Percentiles rank a stretch among this genome's conserved stretches.
Conservation (phyloP, 92 coral and sea anemone genomes). For the Ricordea florida region DNA sequence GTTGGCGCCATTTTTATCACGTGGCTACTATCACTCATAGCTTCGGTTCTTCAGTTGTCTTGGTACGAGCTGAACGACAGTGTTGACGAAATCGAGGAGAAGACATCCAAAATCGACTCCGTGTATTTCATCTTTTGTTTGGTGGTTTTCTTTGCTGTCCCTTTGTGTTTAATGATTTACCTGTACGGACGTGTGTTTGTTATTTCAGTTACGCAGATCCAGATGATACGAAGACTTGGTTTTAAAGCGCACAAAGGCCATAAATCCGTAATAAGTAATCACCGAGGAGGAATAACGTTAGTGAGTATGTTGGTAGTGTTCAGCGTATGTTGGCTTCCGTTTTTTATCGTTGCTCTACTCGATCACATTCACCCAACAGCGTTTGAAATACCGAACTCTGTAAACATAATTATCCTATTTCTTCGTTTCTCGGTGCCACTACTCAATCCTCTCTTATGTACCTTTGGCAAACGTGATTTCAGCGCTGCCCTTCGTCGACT, state of each 20-base stretch:
- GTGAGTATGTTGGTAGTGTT: too few relatives aligned
- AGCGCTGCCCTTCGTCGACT: conserved; percentile 9
- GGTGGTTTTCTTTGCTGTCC: conserved; percentile 39
- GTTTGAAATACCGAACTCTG: too few relatives aligned
- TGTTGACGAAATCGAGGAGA: conserved; percentile 20
- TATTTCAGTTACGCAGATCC: conserved; percentile 17
- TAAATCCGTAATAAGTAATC: too few relatives aligned
- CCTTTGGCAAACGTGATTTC: conserved; percentile 53
- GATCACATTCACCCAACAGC: too few relatives aligned
- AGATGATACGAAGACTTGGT: too few relatives aligned
- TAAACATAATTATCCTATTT: too few relatives aligned
- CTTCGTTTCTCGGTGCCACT: conserved; percentile 48
- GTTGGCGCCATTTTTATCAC: conserved; percentile 8
- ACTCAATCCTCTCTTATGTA: conserved; percentile 51
- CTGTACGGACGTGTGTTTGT: conserved; percentile 21
- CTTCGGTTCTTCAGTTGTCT: conserved; percentile 55
- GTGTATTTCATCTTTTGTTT: conserved; percentile 13
- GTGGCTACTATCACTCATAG: conserved; percentile 35
- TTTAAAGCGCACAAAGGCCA: too few relatives aligned
- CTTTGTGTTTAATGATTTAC: conserved; percentile 22
- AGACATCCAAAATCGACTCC: conserved; percentile 5
- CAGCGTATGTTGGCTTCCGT: too few relatives aligned
- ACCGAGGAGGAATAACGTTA: too few relatives aligned
- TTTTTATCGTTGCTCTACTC: too few relatives aligned
- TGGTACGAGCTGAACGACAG: conserved; percentile 29